phyloP scores from a whole-genome alignment of 2,113 vertebrate species.

The Chloropsis hardwickii region DNA sequence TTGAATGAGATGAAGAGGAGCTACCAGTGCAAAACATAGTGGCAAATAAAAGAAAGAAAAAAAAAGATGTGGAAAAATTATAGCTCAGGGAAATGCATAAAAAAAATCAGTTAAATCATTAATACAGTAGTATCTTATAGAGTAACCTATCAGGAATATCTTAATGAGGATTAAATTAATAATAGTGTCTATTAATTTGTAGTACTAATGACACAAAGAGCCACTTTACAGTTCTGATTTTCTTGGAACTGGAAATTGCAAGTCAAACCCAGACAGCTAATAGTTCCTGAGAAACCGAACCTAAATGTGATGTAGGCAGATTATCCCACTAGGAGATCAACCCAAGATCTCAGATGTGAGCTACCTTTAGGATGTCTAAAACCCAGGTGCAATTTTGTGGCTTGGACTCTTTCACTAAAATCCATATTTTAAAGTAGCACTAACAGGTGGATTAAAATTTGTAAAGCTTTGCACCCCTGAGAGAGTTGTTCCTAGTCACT shows the following conservation, averaged over 20 bases:
- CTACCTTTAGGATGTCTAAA: not conserved
- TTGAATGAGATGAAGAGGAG: not conserved
- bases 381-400: not conserved
- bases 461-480: not conserved
- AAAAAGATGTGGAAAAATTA: not conserved
- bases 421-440: not conserved
- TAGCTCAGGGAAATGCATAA: not conserved
- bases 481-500: not conserved
- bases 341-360: not conserved
- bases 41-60: not conserved
- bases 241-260: not conserved
- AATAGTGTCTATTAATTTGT: not conserved
- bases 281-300: not conserved
- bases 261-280: not conserved
- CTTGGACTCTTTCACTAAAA: not conserved
- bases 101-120: not conserved
- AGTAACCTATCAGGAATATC: not conserved
- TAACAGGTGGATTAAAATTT: not conserved
- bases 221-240: not conserved
- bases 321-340: slow-evolving; percentile 3
- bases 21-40: not conserved
- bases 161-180: not conserved
- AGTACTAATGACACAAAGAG: not conserved
- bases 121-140: not conserved
- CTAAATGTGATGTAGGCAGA: not conserved